These are phyloP conservation scores for Martes flavigula DNA, from an alignment of 2,797 vertebrate genomes.

Conservation along the genomic window DNA sequence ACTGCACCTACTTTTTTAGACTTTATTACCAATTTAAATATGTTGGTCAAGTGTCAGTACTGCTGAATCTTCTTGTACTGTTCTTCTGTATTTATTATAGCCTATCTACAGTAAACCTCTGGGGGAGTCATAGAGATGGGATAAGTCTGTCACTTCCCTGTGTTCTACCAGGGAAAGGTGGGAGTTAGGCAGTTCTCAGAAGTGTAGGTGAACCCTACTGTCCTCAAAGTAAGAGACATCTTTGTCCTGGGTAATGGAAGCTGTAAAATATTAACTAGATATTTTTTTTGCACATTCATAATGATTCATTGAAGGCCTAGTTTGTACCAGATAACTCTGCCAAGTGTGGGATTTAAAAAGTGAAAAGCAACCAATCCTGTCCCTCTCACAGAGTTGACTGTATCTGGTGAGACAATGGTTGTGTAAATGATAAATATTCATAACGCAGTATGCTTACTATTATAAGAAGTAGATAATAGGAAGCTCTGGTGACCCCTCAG, in stretches of 20 bases:
- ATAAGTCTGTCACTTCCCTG: neutral
- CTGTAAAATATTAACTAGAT: slow-evolving; percentile 1
- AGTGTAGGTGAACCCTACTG: neutral
- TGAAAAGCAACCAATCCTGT: neutral
- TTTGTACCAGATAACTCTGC: neutral
- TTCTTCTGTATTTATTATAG: neutral
- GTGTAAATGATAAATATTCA: slow-evolving; percentile 13
- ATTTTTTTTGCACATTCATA: slow-evolving; percentile 35
- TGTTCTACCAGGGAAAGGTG: neutral
- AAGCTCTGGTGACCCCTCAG: neutral
- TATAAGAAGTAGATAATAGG: neutral
- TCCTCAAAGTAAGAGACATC: neutral
- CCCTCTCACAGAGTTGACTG: neutral
- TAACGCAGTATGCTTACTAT: neutral
- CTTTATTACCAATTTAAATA: slow-evolving; percentile 6
- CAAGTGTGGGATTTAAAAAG: slow-evolving; percentile 14
- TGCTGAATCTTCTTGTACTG: slow-evolving; percentile 3
- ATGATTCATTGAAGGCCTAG: slow-evolving; percentile 9
- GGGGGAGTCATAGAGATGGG: neutral
- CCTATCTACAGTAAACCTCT: neutral
- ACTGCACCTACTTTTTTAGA: neutral
- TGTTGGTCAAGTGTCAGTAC: neutral
- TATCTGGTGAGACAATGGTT: neutral
- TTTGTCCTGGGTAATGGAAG: neutral
- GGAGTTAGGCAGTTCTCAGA: neutral